Evolutionary conservation across 1,140 invertebrate species (phyloP).

Genomic region (Sweltsa coloradensis): DNA sequence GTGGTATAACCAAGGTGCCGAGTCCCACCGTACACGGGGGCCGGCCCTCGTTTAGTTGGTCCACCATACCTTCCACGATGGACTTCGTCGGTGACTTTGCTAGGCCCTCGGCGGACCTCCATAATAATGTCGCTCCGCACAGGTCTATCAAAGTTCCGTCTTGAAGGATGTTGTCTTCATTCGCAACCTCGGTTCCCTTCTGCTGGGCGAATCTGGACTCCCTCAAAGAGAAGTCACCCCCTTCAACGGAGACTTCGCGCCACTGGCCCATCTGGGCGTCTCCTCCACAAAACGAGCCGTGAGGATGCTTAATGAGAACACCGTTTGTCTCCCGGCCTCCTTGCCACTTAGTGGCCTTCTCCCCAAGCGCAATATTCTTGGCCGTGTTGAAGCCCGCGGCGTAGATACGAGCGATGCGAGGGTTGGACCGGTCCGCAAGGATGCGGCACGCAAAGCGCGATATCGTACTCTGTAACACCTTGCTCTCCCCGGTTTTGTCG

Average conservation of each 20-base stretch:
- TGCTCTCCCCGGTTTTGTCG: constrained; percentile 49
- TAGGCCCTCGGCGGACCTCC: constrained; percentile 92
- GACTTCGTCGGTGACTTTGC: constrained; percentile 86
- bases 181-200: constrained; percentile 64
- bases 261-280: constrained; percentile 70
- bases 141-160: constrained; percentile 98
- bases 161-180: constrained; percentile 80
- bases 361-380: constrained; percentile 97
- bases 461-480: constrained; percentile 84
- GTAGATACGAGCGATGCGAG: constrained; percentile 84
- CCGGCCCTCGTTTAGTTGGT: constrained; percentile 91
- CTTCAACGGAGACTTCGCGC: constrained; percentile 95
- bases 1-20: constrained; percentile 94
- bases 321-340: constrained; percentile 94
- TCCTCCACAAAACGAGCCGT: constrained; percentile 67
- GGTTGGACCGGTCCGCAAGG: constrained; percentile 81
- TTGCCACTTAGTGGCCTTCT: constrained; percentile 99
- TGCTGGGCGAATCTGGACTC: constrained; percentile 90
- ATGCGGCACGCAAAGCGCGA: constrained; percentile 97
- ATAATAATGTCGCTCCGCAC: constrained; percentile 94
- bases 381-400: constrained; percentile 98
- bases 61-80: constrained; percentile 85
- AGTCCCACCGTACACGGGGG: constrained; percentile 99
- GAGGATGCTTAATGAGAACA: constrained; percentile 89
- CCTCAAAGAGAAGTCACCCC: constrained; percentile 85